These are phyloP conservation scores for Rhagoletis zephyria DNA, from an alignment of 1,140 invertebrate genomes.

Conservation along the genomic window DNA sequence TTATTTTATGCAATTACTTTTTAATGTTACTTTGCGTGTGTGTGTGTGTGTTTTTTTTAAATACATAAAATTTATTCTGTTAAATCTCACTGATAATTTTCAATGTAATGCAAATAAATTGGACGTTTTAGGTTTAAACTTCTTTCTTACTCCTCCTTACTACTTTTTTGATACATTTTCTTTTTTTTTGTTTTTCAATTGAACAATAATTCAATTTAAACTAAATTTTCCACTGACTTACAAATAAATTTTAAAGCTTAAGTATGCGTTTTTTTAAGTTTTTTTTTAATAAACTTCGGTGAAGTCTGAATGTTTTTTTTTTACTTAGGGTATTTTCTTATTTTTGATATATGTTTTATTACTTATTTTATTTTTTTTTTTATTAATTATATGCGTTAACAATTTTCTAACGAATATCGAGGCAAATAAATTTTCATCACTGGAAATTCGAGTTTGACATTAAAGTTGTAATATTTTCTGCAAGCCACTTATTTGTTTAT, in stretches of 20 bases:
- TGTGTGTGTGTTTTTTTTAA: not conserved
- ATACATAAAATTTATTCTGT: constrained; percentile 11
- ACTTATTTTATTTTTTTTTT: not conserved
- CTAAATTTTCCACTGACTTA: constrained; percentile 7
- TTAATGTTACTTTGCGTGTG: not conserved
- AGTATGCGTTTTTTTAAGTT: not conserved
- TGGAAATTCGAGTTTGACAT: not conserved
- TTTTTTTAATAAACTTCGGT: not conserved
- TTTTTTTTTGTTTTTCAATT: constrained; percentile 39
- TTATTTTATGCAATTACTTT: not conserved
- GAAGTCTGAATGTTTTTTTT: not conserved
- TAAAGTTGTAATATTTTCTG: not conserved
- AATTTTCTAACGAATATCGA: constrained; percentile 22
- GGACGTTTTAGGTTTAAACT: constrained; percentile 38
- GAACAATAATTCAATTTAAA: constrained; percentile 47
- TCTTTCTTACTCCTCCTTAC: not conserved
- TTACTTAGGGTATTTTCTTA: not conserved
- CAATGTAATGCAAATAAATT: constrained; percentile 40
- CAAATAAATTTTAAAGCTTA: constrained; percentile 42
- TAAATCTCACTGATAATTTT: constrained; percentile 48
- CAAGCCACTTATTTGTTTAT: not conserved
- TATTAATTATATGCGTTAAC: constrained; percentile 22
- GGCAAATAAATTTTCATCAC: constrained; percentile 15
- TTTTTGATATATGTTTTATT: not conserved
- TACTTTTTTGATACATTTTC: not conserved